Evolutionary conservation across 1,140 invertebrate genomes (phyloP).

Genomic region (Spodoptera litura): DNA sequence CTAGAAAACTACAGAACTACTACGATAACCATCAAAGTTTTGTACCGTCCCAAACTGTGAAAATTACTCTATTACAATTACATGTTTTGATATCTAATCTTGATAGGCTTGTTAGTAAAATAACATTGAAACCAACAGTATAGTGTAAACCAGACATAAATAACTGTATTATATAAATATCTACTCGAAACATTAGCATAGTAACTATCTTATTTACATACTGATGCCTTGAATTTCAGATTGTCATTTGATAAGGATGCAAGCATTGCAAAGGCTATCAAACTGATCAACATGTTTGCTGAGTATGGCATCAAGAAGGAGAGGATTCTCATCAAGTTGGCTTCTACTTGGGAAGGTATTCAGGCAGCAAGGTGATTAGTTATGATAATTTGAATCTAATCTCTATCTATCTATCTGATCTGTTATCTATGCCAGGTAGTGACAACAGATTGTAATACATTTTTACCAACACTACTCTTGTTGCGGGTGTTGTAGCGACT

Average conservation of each 20-base stretch:
- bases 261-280: constrained; percentile 95
- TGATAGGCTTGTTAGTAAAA: constrained; percentile 18
- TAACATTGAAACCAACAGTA: neutral
- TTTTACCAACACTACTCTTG: too few species aligned
- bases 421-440: too few species aligned
- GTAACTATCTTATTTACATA: constrained; percentile 21
- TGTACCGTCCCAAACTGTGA: neutral
- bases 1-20: too few species aligned
- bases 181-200: constrained; percentile 5
- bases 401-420: too few species aligned
- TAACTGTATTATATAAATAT: neutral
- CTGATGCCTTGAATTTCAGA: constrained; percentile 84
- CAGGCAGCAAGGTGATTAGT: constrained; percentile 95
- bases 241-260: constrained; percentile 97
- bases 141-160: neutral
- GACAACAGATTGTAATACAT: too few species aligned
- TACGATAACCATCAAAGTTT: neutral
- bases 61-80: neutral
- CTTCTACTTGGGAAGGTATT: constrained; percentile 99
- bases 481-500: too few species aligned
- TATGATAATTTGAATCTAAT: constrained; percentile 16
- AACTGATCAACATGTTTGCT: constrained; percentile 96
- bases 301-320: constrained; percentile 96
- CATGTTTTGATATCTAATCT: constrained; percentile 21
- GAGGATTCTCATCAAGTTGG: constrained; percentile 98